Base-by-base conservation (phyloP, 2,797 vertebrate species). In the Crenuchus spilurus region DNA sequence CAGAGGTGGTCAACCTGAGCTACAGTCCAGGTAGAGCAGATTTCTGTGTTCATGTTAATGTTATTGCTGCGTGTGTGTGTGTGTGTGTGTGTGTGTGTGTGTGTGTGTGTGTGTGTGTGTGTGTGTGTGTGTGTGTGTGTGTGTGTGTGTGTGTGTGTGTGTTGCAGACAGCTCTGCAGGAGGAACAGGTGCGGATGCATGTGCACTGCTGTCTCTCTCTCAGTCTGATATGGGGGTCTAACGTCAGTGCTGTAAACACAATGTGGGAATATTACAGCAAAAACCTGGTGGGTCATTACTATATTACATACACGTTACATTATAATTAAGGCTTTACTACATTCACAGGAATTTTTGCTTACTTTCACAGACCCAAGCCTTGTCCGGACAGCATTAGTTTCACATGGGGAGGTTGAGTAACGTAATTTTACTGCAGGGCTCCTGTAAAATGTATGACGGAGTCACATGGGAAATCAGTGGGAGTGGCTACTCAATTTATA, bases 181-280 rank as follows among this genome's bases (percentile, higher is more conserved):
- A 99, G 89, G 97, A 99, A 63, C 94, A 97, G 49, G 84, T 99
- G 72, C 88, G 98, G 78, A 95, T 97, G 94, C 90, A 97, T 70
- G 92, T 96, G 63, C 96, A 96, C 74, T 99, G 96, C 89, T 98
- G 95, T 84, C 93, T 98, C 83, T 94, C 85, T 73, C 87, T 99
- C 77, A 94, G 91, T 88, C 84, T 90, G 79, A 88, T 94, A 78
- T 99, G 98, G 98, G 92, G 92, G 13, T 89, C 94, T 4, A 97
- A 95, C 76, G 87, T 94, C 35, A 83, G 89, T 11, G 71, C 91
- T 20, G 91, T 95, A 55, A 96, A 94, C 72, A 89, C 86, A 64
- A 91, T 99, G 5, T 99, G 97, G 98, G 96, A 99, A 74, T 95
- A 96, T 88, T 98, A 94, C 88, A 95, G 95, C 88, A 99, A 92